Base-by-base conservation (phyloP, 2,113 vertebrate genomes). In the Psittacara wagleri region DNA sequence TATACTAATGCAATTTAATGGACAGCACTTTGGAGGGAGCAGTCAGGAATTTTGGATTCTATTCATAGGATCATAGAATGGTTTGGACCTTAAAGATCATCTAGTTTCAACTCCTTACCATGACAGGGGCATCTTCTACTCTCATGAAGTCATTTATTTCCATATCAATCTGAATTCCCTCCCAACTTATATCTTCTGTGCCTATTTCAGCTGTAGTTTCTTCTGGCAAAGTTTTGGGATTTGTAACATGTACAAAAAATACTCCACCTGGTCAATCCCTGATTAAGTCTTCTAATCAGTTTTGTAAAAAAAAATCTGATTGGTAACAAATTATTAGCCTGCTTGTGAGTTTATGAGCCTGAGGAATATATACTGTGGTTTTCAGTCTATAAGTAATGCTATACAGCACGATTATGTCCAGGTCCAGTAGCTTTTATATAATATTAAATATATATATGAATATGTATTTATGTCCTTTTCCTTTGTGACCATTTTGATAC, bases 371-470 rank as follows among this genome's bases (percentile, higher is more conserved):
- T 31, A 35, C 19, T n/a, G 6, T 39, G 10, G 0, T 6, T n/a
- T 88, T 62, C 63, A 59, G 37, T 78, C 39, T 81, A 2, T 55
- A 74, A 77, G 18, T 44, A 83, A 59, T 33, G 4, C 1, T 74
- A 20, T 18, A 7, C 57, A 96, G 64, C 52, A 84, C 39, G 92
- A 88, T 94, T 80, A 44, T 33, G 11, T 69, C 10, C 54, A 92
- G 61, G 35, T 92, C 64, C 46, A 57, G 86, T 94, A 91, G 57
- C 31, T 94, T 94, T 93, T 63, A 67, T 68, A 10, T 15, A 89
- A 79, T 90, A 91, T 51, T 78, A 48, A 66, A 63, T 28, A 46
- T 41, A 46, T 18, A 25, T n/a, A 39, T 70, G 9, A 62, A 67
- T 46, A 46, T 13, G 3, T 44, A 62, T 82, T 82, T 76, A 23